Base-by-base conservation (phyloP, 1,140 invertebrate genomes). In the Chironomus tepperi region DNA sequence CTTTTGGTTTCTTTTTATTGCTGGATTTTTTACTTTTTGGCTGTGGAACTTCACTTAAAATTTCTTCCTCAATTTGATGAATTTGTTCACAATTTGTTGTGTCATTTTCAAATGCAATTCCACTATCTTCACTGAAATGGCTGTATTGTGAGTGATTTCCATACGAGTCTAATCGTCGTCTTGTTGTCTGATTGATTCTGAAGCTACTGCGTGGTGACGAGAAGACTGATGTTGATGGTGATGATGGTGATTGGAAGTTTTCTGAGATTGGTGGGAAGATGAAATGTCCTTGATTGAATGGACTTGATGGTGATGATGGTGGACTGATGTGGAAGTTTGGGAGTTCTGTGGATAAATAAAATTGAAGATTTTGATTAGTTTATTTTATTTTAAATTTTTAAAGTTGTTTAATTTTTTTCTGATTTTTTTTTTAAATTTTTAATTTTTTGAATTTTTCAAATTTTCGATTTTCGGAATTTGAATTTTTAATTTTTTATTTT, bases 281-380 rank as follows among this genome's bases (percentile, higher is more conserved):
- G 12, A 57, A 57, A 57, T 57, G 47, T 57, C 47, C 47, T 5
- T n/a, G 47, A 57, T 12, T n/a, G n/a, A 57, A 57, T 57, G 47
- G 47, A 57, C 47, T 57, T n/a, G 47, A 57, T 57, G 47, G 47
- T 15, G n/a, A n/a, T n/a, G 47, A 57, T 57, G 47, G n/a, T n/a
- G 47, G 12, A n/a, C n/a, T 57, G 47, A n/a, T 72, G 70, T 42
- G 70, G 15, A 18, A 21, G 15, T 18, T 18, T 72, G 24, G 70
- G 15, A 72, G 10, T 19, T 21, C 70, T 72, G 12, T 72, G 9
- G 70, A 42, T 19, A 75, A 76, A n/a, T n/a, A n/a, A 73, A 19
- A 72, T 34, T 34, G 24, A 34, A 34, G 24, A 34, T 3, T 42
- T 72, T 18, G n/a, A 42, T 75, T 24, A 72, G 70, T 2, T 34